Base-by-base conservation (phyloP, 2,797 vertebrate species). In the Melopsittacus undulatus region DNA sequence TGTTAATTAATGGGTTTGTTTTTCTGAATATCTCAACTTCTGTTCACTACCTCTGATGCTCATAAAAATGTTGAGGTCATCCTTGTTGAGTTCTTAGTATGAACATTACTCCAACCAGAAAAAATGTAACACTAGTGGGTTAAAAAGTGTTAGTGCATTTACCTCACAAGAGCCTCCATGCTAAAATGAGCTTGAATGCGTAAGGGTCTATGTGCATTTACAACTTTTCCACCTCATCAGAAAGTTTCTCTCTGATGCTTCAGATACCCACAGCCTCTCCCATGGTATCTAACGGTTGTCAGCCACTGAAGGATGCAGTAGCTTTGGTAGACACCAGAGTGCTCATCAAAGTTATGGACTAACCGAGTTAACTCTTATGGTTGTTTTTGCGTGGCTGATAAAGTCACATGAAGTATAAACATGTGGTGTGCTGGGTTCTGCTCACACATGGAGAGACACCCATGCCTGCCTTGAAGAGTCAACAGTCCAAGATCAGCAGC, bases 361-460 rank as follows among this genome's bases (percentile, higher is more conserved):
- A 7, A 51, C 27, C 32, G 26, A 81, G 32, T 57, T 76, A 48
- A 67, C n/a, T 70, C 78, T 7, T 42, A 2, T 30, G 23, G 13
- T 67, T 77, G 27, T 27, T 68, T 80, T 86, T 88, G 54, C 15
- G 9, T 56, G 52, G 23, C 66, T 64, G 20, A 9, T 80, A 10
- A 64, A 38, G 36, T 77, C 52, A 57, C 12, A 2, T 36, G 32
- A 59, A 57, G 24, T 22, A 22, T 29, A 48, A 80, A 83, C 34
- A 9, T 57, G 7, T 0, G 1, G 18, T 57, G 49, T 84, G 26
- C 20, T 67, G 45, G 34, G n/a, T 89, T 80, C 57, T 81, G 54
- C 52, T 82, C 0, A 0, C 38, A 2, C 2, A 1, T 7, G 24
- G 78, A 49, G 57, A 59, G 36, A 22, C 13, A 59, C 4, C 9